Conservation (phyloP, 2,113 vertebrate genomes). For the Daboia siamensis region DNA sequence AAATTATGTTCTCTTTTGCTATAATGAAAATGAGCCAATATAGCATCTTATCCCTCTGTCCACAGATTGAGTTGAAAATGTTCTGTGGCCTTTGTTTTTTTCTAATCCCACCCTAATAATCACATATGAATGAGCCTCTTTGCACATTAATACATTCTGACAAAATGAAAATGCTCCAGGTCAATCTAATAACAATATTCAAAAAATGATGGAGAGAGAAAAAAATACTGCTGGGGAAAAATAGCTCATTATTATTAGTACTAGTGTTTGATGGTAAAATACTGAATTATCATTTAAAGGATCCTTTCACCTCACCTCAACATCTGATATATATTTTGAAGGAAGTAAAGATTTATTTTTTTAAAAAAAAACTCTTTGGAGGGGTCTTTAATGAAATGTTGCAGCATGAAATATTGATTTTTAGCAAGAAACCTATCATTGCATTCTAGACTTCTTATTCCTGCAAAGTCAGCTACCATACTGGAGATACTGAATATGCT, state of each 20-base stretch:
- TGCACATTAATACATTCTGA: constrained; percentile 26
- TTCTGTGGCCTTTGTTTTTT: constrained; percentile 47
- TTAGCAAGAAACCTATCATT: not conserved
- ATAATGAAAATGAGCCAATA: constrained; percentile 52
- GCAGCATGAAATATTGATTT: not conserved
- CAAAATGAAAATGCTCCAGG: constrained; percentile 34
- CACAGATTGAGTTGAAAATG: constrained; percentile 42
- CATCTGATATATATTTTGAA: not conserved
- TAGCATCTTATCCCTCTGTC: constrained; percentile 44
- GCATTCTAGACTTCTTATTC: not conserved
- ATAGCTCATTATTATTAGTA: not conserved
- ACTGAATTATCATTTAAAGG: not conserved
- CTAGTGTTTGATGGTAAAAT: not conserved
- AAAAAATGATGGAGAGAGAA: constrained; percentile 1
- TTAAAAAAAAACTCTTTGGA: not conserved
- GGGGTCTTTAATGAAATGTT: not conserved
- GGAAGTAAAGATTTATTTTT: not conserved
- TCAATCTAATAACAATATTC: not conserved
- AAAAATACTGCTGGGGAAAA: constrained; percentile 1
- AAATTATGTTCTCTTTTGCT: constrained; percentile 54
- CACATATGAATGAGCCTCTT: constrained; percentile 13
- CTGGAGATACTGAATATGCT: not conserved
- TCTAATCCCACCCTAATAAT: constrained; percentile 44
- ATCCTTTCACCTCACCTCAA: not conserved
- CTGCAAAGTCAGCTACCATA: not conserved